Evolutionary conservation across 2,113 vertebrate genomes (phyloP), one percentile per base, ranked within the genome.

Genomic region (Thryonomys swinderianus): DNA sequence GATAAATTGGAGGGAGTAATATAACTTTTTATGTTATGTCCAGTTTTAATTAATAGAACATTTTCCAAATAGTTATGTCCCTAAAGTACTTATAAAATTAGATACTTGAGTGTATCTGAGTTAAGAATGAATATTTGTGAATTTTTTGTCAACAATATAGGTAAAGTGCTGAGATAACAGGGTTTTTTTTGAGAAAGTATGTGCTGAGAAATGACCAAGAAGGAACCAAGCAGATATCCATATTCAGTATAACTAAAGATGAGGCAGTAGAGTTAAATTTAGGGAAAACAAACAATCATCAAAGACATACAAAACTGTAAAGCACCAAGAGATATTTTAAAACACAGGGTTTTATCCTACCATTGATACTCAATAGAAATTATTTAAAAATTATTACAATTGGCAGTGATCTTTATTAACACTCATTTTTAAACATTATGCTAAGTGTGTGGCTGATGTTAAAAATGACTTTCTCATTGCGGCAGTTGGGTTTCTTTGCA

Each of bases 131-230:
- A 37, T 59, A 59, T 51, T 84, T 93, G 16, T 7, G 76, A 81
- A 71, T 95, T 87, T 85, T 85, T 82, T 61, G 51, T 66, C 71
- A 14, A 69, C n/a, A 85, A 86, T 7, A 71, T 57, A 82, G 71
- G 66, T 88, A 51, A 96, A 93, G 23, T 30, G 40, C n/a, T 20
- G 0, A 18, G 9, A 23, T 69, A 1, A 76, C 53, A n/a, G 0
- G n/a, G 7, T 14, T 4, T 34, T 73, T 27, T 67, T 92, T 0
- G 2, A 69, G 27, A 90, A 85, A 85, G 37, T 8, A n/a, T 66
- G 23, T 14, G 0, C 66, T 53, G 21, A n/a, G 2, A 87, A 74
- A 90, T n/a, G 7, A 0, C 12, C n/a, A 85, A 88, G n/a, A 85
- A 89, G 17, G 10, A 88, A 91, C 23, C 42, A 55, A 76, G 10